These are phyloP conservation scores for Corythaixoides concolor DNA, from an alignment of 2,113 vertebrate genomes.

Conservation along the genomic window DNA sequence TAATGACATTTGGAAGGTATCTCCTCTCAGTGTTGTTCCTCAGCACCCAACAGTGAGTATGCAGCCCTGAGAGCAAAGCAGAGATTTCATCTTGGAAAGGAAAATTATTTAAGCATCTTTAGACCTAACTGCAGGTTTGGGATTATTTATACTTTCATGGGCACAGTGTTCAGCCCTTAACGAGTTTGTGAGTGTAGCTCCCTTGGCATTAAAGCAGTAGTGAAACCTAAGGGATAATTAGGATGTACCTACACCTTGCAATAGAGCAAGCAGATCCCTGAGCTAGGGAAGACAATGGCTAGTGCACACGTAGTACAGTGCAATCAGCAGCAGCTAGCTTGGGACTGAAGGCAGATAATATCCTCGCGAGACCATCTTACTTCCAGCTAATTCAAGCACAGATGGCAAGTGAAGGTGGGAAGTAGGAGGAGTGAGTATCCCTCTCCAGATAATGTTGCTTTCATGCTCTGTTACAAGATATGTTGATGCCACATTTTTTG, in stretches of 20 bases:
- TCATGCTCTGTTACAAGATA: not conserved
- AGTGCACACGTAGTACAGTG: not conserved
- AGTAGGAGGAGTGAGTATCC: not conserved
- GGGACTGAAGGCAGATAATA: not conserved
- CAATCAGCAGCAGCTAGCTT: not conserved
- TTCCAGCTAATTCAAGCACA: not conserved
- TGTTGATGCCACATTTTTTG: not conserved
- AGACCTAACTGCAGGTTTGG: not conserved
- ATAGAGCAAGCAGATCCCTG: not conserved
- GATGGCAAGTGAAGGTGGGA: not conserved
- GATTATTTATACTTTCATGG: not conserved
- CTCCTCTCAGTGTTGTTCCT: not conserved
- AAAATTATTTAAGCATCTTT: not conserved
- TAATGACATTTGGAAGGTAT: not conserved
- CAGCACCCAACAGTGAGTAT: not conserved
- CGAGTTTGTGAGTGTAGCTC: not conserved
- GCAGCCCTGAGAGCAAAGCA: not conserved
- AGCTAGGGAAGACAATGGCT: not conserved
- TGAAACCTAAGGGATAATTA: not conserved
- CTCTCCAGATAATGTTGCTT: not conserved
- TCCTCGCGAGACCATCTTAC: not conserved
- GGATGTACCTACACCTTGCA: not conserved
- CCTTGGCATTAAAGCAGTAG: not conserved
- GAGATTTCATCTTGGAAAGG: not conserved
- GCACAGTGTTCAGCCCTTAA: not conserved